A percentile compares a stretch with the other conserved stretches of the same genome.
phyloP scores from a whole-genome alignment of 2,888 invertebrate genomes.

The Hedya salicella region DNA sequence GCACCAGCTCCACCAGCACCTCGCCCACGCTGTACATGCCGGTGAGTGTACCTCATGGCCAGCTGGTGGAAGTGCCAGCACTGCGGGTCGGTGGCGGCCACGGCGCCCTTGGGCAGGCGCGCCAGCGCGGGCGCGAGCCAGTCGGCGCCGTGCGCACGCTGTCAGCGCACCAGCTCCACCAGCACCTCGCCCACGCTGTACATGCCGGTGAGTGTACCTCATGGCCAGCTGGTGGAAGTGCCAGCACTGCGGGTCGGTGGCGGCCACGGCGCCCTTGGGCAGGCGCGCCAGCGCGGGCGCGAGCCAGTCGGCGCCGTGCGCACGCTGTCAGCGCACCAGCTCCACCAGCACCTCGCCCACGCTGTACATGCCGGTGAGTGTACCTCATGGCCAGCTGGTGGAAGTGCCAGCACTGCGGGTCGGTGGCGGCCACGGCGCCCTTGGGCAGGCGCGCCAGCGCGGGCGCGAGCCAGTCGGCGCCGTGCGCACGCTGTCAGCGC shows the following conservation, averaged over 20 bases:
- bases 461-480: conserved; percentile 89
- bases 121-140: conserved; percentile 92
- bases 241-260: conserved; percentile 92
- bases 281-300: conserved; percentile 90
- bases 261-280: conserved; percentile 86
- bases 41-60: conserved; percentile 91
- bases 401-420: conserved; percentile 93
- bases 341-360: conserved; percentile 95
- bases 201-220: conserved; percentile 93
- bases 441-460: conserved; percentile 90
- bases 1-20: conserved; percentile 91
- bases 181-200: conserved; percentile 96
- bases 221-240: conserved; percentile 92
- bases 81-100: conserved; percentile 92
- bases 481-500: conserved; percentile 85
- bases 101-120: conserved; percentile 86
- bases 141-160: conserved; percentile 85
- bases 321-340: conserved; percentile 87
- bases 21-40: conserved; percentile 96
- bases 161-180: conserved; percentile 89
- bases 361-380: conserved; percentile 94
- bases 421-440: conserved; percentile 88
- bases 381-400: conserved; percentile 90
- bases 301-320: conserved; percentile 89
- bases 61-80: conserved; percentile 92